Evolutionary conservation across 2,113 vertebrate genomes (phyloP).

Genomic region (Zosterops hypoxanthus): DNA sequence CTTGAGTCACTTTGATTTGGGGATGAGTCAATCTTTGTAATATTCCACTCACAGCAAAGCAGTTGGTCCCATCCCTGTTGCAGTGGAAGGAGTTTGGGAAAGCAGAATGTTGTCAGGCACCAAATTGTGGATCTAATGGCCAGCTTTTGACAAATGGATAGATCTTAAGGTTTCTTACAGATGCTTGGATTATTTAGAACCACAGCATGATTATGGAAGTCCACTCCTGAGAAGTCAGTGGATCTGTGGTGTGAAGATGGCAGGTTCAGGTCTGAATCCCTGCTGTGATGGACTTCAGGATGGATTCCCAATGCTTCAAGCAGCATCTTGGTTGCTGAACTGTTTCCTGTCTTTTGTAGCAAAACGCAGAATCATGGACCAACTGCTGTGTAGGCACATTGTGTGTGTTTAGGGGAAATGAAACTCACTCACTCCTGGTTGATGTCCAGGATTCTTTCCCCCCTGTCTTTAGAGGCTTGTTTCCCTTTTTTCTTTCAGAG

Average conservation of each 20-base stretch:
- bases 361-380: neutral
- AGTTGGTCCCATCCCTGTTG: neutral
- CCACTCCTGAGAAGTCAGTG: neutral
- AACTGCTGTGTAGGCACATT: neutral
- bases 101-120: neutral
- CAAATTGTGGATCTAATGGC: neutral
- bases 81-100: neutral
- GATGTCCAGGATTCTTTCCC: neutral
- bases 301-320: neutral
- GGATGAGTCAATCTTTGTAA: neutral
- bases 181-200: neutral
- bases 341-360: neutral
- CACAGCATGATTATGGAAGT: neutral
- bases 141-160: neutral
- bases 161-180: neutral
- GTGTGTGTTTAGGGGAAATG: neutral
- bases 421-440: neutral
- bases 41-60: neutral
- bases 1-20: neutral
- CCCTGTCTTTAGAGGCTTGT: neutral
- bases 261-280: neutral
- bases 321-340: neutral
- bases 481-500: neutral
- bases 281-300: neutral
- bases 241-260: neutral